A percentile compares a stretch with the other conserved stretches of the same genome.
Evolutionary conservation across 2,888 invertebrate species (phyloP).

Genomic region (Oxyscelio sp.): DNA sequence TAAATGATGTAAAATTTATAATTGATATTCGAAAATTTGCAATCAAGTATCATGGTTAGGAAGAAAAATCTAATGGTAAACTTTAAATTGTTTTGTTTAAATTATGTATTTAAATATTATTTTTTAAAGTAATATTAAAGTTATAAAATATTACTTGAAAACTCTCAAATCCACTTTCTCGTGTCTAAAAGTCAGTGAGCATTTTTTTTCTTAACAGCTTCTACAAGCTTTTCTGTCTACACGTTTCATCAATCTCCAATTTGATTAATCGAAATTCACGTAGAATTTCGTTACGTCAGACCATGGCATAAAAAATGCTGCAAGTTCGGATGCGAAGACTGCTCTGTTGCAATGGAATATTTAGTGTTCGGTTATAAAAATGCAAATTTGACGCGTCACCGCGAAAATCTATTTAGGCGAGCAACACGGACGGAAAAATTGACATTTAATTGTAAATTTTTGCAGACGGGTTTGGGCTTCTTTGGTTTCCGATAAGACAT

Average conservation of each 20-base stretch:
- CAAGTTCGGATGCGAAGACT: background rate
- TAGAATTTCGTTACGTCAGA: slow-evolving; percentile 4
- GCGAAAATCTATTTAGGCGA: slow-evolving; percentile 3
- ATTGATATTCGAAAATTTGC: no score
- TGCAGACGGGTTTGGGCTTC: slow-evolving; percentile 4
- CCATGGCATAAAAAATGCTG: background rate
- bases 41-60: no score
- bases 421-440: slow-evolving; percentile 21
- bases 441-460: slow-evolving; percentile 47
- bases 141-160: no score
- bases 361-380: slow-evolving; percentile 19
- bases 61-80: no score
- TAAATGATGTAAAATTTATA: no score
- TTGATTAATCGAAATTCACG: background rate
- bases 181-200: background rate
- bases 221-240: background rate
- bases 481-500: slow-evolving; percentile 20
- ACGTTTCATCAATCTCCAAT: background rate
- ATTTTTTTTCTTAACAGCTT: background rate
- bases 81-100: no score
- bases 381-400: slow-evolving; percentile 6
- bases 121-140: no score
- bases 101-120: no score
- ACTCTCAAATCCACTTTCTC: background rate
- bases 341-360: background rate